A percentile compares a stretch with the other conserved stretches of the same genome.
Evolutionary conservation across 2,113 vertebrate genomes (phyloP).

Genomic region (Parus major): DNA sequence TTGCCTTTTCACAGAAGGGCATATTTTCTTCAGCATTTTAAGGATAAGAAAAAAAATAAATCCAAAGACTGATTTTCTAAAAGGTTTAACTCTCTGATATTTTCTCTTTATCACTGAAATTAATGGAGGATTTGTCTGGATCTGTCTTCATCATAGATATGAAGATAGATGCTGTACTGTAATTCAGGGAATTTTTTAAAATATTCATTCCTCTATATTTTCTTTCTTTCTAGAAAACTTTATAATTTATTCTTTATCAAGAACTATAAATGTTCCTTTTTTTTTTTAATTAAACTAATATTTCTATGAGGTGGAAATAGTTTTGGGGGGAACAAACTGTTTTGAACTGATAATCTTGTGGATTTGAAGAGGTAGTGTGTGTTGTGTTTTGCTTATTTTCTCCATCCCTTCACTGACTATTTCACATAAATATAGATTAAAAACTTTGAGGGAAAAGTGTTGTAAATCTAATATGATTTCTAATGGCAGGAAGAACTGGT

Average conservation of each 20-base stretch:
- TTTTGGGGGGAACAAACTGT: rapidly evolving
- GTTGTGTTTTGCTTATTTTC: background rate
- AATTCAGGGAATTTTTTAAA: background rate
- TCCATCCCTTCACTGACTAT: background rate
- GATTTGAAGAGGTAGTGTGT: rapidly evolving
- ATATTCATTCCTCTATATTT: background rate
- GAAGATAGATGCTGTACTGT: background rate
- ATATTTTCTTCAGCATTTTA: background rate
- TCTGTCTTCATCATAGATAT: background rate
- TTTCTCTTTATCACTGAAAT: background rate
- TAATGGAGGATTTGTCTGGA: background rate
- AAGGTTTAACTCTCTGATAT: background rate
- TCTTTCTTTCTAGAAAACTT: background rate
- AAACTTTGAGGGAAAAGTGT: background rate
- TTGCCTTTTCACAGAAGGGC: background rate
- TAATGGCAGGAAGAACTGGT: background rate
- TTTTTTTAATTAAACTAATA: background rate
- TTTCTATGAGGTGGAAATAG: background rate
- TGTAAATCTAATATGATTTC: background rate
- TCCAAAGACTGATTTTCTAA: background rate
- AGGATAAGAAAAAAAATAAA: background rate
- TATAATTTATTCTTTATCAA: background rate
- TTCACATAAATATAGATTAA: background rate
- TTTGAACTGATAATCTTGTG: background rate
- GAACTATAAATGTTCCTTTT: background rate